Base-by-base conservation (phyloP, 2,113 vertebrate species). In the Poeciliopsis occidentalis region DNA sequence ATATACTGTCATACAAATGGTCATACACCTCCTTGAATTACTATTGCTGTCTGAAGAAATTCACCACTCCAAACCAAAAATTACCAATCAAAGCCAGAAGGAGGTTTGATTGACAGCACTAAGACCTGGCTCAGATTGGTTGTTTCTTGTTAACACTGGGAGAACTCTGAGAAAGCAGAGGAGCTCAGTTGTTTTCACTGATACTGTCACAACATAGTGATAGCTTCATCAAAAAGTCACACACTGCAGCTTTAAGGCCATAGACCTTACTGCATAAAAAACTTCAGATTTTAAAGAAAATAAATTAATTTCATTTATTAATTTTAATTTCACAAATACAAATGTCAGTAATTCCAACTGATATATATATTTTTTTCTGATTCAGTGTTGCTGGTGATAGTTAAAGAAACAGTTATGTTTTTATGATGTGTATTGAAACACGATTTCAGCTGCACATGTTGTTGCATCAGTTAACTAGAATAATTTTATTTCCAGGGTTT, bases 401-500 rank as follows among this genome's bases (percentile, higher is more conserved):
- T 13, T 41, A 24, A 54, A 54, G 24, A 24, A 54, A 54, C n/a
- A 2, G 51, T n/a, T 8, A 54, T 54, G 51, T 54, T 54, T 54
- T 54, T 24, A 54, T 3, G 15, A 8, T 24, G 22, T 54, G 51
- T 24, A 24, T 47, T 15, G 13, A 47, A 54, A n/a, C 22, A 54
- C n/a, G 22, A 24, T 54, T 54, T 24, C 47, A 51, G 15, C 19
- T 54, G 22, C 7, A 54, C 7, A 22, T n/a, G 2, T 54, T n/a
- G 1, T 64, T 12, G 5, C 37, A 1, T 54, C 64, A 6, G 26
- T 69, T 73, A 39, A 73, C 13, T 29, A 64, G 2, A 10, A 8
- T 29, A 0, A 71, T 71, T 85, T 70, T 41, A 15, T 88, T 80
- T 82, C 26, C 69, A 91, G 94, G 61, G 93, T 94, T 41, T 93